Percentiles rank a stretch among this genome's conserved stretches.
Conservation (phyloP, 2,888 invertebrate genomes). For the Tachina grossa region DNA sequence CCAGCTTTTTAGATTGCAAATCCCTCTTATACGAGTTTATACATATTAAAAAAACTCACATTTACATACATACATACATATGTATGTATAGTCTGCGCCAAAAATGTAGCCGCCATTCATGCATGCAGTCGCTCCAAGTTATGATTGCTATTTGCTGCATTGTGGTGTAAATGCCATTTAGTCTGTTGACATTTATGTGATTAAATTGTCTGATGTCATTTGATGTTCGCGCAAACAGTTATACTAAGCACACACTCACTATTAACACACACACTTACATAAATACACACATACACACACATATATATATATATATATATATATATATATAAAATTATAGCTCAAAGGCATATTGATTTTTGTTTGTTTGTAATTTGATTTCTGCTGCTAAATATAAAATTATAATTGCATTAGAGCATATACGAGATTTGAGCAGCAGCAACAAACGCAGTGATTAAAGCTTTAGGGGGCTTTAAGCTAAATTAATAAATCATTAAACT, state of each 20-base stretch:
- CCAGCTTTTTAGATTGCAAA: slow-evolving; percentile 45
- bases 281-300: background rate
- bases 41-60: background rate
- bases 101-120: background rate
- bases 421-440: background rate
- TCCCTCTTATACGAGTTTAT: slow-evolving; percentile 16
- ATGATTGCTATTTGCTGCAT: slow-evolving; percentile 57
- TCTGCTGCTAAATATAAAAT: slow-evolving; percentile 28
- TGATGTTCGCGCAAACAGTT: background rate
- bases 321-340: background rate
- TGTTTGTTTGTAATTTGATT: slow-evolving; percentile 39
- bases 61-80: background rate
- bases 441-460: background rate
- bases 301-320: too few relatives aligned
- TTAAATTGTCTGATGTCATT: slow-evolving; percentile 52
- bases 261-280: background rate
- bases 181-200: slow-evolving; percentile 60
- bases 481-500: background rate
- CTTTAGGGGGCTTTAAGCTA: background rate
- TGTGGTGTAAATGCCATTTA: slow-evolving; percentile 58
- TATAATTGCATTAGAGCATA: slow-evolving; percentile 51
- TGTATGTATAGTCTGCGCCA: background rate
- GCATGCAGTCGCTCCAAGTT: slow-evolving; percentile 18
- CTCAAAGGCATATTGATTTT: slow-evolving; percentile 55
- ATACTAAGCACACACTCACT: background rate